These are phyloP conservation scores for Seira musarum DNA, from an alignment of 2,888 invertebrate genomes.

Conservation along the genomic window DNA sequence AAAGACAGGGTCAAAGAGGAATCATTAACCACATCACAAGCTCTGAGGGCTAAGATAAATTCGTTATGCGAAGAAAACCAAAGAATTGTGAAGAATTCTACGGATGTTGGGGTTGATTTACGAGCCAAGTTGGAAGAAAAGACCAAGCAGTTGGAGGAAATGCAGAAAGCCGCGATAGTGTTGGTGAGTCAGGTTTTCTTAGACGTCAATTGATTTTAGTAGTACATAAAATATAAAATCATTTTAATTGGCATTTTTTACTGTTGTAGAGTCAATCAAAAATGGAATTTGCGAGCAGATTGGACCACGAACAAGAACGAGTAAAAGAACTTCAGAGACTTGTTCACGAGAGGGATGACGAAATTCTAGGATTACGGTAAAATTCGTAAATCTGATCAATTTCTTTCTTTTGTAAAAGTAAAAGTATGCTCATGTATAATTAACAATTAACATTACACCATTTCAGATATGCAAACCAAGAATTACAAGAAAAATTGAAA, in stretches of 20 bases:
- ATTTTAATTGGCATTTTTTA: conserved; percentile 7
- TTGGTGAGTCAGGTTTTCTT: conserved; percentile 67
- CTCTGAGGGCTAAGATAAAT: conserved; percentile 56
- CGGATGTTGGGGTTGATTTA: conserved; percentile 57
- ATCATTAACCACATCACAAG: conserved; percentile 52
- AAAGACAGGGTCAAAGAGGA: conserved; percentile 63
- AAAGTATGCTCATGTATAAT: neutral
- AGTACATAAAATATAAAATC: too few species aligned
- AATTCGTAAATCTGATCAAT: too few species aligned
- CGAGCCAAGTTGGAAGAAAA: conserved; percentile 58
- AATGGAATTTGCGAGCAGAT: conserved; percentile 66
- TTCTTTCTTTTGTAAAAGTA: too few species aligned
- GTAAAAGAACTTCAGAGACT: conserved; percentile 53
- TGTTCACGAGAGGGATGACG: conserved; percentile 48
- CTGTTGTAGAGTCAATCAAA: conserved; percentile 66
- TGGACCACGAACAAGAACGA: conserved; percentile 66
- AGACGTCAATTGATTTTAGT: too few species aligned
- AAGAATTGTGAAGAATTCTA: conserved; percentile 56
- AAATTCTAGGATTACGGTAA: conserved; percentile 55
- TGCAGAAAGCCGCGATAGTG: conserved; percentile 66
- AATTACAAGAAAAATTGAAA: conserved; percentile 54
- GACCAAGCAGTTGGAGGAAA: conserved; percentile 60
- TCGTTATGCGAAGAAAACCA: conserved; percentile 63
- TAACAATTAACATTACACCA: neutral
- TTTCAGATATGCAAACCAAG: conserved; percentile 39